Percentiles rank a stretch among this genome's conserved stretches.
Conservation (phyloP, 1,140 invertebrate genomes). For the Brachionus rotundiformis region DNA sequence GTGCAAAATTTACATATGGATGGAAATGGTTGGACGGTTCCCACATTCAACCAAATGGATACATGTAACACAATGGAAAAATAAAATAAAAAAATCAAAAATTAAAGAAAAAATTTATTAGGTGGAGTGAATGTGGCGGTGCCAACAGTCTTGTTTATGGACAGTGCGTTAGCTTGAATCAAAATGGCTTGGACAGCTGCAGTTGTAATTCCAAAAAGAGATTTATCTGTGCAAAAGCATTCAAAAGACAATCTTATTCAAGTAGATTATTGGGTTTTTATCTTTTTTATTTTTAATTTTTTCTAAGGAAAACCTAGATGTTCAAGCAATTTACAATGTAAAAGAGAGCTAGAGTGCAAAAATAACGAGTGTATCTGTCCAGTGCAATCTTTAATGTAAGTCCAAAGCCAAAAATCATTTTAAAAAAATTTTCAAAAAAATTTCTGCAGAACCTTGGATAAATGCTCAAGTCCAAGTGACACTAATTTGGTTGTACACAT, state of each 20-base stretch:
- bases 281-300: not conserved
- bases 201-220: not conserved
- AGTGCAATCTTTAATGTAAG: not conserved
- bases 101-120: too few relatives aligned
- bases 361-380: not conserved
- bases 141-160: not conserved
- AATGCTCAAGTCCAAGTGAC: not conserved
- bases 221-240: not conserved
- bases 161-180: not conserved
- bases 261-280: not conserved
- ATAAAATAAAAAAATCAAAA: not conserved
- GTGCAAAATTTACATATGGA: not conserved
- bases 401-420: not conserved
- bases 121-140: constrained; percentile 12
- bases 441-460: not conserved
- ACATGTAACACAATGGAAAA: not conserved
- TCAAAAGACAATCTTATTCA: not conserved
- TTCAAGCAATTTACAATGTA: not conserved
- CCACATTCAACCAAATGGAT: not conserved
- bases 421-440: not conserved
- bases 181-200: not conserved
- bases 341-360: not conserved
- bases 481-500: not conserved
- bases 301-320: not conserved
- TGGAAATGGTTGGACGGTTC: constrained; percentile 3